Percentiles rank a stretch among this genome's conserved stretches.
These are phyloP conservation scores for Glossophaga mutica DNA, from an alignment of 2,797 vertebrate genomes.

Conservation along the genomic window DNA sequence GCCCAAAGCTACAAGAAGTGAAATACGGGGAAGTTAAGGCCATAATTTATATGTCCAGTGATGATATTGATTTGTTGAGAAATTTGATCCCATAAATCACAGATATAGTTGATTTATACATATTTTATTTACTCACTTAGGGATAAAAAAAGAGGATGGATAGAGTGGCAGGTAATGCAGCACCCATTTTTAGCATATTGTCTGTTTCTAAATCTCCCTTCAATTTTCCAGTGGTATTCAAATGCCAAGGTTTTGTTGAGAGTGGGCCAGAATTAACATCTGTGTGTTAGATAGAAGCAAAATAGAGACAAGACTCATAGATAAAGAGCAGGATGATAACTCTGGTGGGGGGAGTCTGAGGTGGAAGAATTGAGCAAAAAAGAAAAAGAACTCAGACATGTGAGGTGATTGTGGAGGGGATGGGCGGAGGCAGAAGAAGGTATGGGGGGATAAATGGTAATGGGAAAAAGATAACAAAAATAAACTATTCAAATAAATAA, in stretches of 20 bases:
- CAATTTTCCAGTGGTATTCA: background rate
- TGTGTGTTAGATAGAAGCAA: background rate
- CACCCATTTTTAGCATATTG: background rate
- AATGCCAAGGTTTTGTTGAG: conserved; percentile 40
- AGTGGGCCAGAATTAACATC: conserved; percentile 6
- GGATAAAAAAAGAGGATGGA: background rate
- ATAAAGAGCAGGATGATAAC: too few relatives aligned
- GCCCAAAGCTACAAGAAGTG: background rate
- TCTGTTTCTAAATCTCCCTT: background rate
- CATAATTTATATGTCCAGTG: background rate
- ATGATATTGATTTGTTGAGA: background rate
- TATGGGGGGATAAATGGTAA: too few relatives aligned
- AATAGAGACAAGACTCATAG: too few relatives aligned
- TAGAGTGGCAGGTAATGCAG: background rate
- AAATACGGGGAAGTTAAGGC: background rate
- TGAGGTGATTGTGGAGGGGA: too few relatives aligned
- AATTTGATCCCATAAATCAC: background rate
- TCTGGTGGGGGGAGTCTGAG: too few relatives aligned
- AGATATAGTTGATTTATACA: background rate
- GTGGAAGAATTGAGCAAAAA: too few relatives aligned
- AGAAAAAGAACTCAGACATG: too few relatives aligned
- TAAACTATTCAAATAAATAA: too few relatives aligned
- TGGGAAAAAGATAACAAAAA: too few relatives aligned
- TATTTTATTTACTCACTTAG: conserved; percentile 10
- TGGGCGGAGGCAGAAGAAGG: too few relatives aligned